These are phyloP conservation scores for Distichodus sexfasciatus DNA, from an alignment of 2,797 vertebrate genomes.

Conservation along the genomic window DNA sequence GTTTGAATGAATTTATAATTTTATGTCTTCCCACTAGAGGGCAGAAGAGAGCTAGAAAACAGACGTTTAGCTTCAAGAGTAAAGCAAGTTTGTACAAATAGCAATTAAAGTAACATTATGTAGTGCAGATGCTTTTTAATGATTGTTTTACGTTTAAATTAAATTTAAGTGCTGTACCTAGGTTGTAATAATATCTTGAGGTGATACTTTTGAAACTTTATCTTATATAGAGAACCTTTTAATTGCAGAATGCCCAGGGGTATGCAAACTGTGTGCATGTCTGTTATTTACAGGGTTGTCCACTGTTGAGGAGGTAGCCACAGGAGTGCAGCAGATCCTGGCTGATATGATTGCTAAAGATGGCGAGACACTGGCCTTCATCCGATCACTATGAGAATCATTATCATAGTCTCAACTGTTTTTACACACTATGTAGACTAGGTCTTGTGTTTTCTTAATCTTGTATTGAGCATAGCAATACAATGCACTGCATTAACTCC, in stretches of 20 bases:
- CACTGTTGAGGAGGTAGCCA: slow-evolving; percentile 80
- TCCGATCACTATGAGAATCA: slow-evolving; percentile 84
- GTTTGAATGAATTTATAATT: background rate
- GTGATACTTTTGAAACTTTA: too few relatives aligned
- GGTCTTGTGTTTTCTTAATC: too few relatives aligned
- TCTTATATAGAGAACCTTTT: background rate
- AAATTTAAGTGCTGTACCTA: too few relatives aligned
- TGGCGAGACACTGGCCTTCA: slow-evolving; percentile 84
- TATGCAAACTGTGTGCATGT: slow-evolving; percentile 10
- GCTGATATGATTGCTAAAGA: slow-evolving; percentile 96
- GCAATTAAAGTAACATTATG: too few relatives aligned
- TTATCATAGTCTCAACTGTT: background rate
- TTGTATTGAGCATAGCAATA: too few relatives aligned
- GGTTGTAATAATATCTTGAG: too few relatives aligned
- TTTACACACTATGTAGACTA: too few relatives aligned
- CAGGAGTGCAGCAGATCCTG: slow-evolving; percentile 92
- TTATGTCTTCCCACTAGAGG: slow-evolving; percentile 46
- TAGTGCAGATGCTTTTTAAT: too few relatives aligned
- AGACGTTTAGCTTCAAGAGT: too few relatives aligned
- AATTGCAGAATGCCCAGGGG: background rate
- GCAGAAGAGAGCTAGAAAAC: slow-evolving; percentile 49
- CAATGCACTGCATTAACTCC: too few relatives aligned
- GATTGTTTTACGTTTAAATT: too few relatives aligned
- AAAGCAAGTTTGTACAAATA: too few relatives aligned
- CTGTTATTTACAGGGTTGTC: slow-evolving; percentile 65